phyloP scores from a whole-genome alignment of 2,797 vertebrate species.

The Anomalospiza imberbis region DNA sequence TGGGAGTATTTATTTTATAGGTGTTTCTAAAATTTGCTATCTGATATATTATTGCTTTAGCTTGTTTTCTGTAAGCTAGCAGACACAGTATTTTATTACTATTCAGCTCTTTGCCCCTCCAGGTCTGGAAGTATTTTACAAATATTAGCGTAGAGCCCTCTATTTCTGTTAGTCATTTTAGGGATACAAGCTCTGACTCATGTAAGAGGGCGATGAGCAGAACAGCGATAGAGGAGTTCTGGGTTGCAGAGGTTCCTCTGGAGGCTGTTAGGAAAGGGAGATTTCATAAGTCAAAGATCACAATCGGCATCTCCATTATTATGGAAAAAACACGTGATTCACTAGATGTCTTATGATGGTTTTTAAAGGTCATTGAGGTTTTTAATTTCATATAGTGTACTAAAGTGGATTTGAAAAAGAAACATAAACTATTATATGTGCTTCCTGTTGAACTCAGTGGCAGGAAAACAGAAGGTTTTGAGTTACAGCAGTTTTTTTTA shows the following conservation, averaged over 20 bases:
- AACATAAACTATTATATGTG: constrained; percentile 33
- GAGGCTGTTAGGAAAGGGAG: background rate
- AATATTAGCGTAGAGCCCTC: background rate
- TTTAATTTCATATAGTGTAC: constrained; percentile 45
- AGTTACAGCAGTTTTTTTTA: constrained; percentile 40
- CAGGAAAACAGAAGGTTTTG: constrained; percentile 32
- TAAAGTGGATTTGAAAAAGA: constrained; percentile 50
- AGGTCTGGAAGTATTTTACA: background rate
- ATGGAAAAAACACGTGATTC: background rate
- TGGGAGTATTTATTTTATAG: background rate
- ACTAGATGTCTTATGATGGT: constrained; percentile 2
- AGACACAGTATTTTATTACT: background rate
- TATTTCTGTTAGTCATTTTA: background rate
- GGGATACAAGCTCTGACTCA: background rate
- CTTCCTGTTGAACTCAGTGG: constrained; percentile 51
- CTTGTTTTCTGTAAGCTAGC: background rate
- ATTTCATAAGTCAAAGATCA: background rate
- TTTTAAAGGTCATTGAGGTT: constrained; percentile 59
- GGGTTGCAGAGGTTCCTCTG: background rate
- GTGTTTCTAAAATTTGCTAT: background rate
- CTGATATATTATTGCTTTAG: background rate
- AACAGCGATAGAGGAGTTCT: rapidly evolving
- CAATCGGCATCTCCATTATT: background rate
- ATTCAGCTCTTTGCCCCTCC: background rate
- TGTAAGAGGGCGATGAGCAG: background rate